Percentiles rank a stretch among this genome's conserved stretches.
Conservation (phyloP, 2,797 vertebrate species). For the Serranus cabrilla region DNA sequence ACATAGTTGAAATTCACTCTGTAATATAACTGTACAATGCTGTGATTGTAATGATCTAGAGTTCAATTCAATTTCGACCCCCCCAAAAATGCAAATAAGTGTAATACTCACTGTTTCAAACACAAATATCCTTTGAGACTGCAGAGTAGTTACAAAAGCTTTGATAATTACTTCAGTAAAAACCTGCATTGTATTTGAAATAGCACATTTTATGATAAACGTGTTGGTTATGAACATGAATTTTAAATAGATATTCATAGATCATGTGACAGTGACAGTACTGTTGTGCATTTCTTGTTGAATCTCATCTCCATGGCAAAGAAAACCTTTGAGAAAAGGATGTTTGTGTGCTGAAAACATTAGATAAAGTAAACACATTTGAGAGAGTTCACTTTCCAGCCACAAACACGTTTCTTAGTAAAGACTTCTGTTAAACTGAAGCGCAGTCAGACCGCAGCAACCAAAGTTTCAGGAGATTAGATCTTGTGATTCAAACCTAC, state of each 20-base stretch:
- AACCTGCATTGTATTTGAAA: background rate
- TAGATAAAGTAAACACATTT: constrained; percentile 19
- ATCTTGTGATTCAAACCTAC: constrained; percentile 34
- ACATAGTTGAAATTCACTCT: background rate
- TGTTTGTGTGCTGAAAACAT: constrained; percentile 25
- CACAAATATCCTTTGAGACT: too few species aligned
- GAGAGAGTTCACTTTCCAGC: constrained; percentile 27
- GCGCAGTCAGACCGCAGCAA: constrained; percentile 14
- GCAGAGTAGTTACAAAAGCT: background rate
- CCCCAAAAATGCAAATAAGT: too few species aligned
- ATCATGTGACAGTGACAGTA: background rate
- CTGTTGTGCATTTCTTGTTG: constrained; percentile 15
- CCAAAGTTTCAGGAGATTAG: constrained; percentile 28
- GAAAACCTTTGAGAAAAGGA: background rate
- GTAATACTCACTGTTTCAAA: too few species aligned
- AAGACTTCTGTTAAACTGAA: constrained; percentile 38
- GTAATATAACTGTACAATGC: background rate
- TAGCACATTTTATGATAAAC: background rate
- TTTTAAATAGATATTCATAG: too few species aligned
- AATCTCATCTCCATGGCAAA: background rate
- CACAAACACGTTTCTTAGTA: constrained; percentile 20
- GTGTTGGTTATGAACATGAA: background rate
- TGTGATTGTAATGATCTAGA: background rate
- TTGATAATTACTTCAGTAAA: background rate
- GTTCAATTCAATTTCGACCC: background rate